Conservation (phyloP, 2,797 vertebrate genomes). For the Sebastes cheni region DNA sequence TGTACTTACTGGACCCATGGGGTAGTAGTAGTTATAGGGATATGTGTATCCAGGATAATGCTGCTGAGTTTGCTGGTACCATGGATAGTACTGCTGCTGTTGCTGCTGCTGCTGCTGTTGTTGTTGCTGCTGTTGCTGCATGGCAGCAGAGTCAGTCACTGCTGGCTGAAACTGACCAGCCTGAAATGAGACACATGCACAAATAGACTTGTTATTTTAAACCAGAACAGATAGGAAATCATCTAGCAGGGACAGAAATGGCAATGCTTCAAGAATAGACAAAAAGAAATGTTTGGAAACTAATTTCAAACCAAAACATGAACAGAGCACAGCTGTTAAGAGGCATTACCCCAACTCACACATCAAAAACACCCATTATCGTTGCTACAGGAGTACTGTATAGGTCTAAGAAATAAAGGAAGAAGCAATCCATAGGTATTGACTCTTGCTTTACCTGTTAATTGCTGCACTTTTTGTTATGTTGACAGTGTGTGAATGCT, state of each 20-base stretch:
- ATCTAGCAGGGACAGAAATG: neutral
- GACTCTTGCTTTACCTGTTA: neutral
- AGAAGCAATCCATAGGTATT: neutral
- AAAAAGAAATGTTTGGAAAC: neutral
- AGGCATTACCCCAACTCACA: neutral
- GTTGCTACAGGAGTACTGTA: neutral
- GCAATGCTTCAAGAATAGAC: neutral
- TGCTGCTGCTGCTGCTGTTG: constrained; percentile 79
- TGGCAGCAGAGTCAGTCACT: constrained; percentile 76
- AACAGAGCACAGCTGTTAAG: neutral
- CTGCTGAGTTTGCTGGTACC: constrained; percentile 86
- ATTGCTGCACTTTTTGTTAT: neutral
- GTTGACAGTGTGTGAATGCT: neutral
- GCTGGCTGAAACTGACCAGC: constrained; percentile 81
- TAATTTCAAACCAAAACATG: neutral
- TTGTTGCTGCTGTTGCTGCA: constrained; percentile 72
- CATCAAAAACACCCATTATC: neutral
- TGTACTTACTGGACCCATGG: constrained; percentile 76
- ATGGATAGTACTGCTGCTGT: constrained; percentile 86
- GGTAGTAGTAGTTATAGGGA: constrained; percentile 89
- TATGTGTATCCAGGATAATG: constrained; percentile 89
- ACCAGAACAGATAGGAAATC: neutral
- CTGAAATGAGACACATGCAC: constrained; percentile 59
- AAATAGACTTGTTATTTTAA: constrained; percentile 3
- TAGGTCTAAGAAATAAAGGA: neutral